These are phyloP conservation scores for Volucella bombylans DNA, from an alignment of 2,888 invertebrate genomes.

Conservation along the genomic window DNA sequence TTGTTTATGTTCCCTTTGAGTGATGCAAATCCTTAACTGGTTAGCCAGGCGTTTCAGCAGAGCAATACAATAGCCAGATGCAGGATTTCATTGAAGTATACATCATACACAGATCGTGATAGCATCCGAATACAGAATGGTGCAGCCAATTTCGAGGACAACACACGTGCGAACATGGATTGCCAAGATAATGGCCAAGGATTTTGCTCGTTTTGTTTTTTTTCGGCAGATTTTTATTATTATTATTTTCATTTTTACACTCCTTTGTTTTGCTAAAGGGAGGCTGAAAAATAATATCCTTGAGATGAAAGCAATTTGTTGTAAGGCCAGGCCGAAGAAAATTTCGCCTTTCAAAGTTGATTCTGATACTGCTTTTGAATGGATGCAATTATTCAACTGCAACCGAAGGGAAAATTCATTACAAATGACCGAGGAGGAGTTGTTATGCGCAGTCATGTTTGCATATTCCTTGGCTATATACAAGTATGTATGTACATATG, in stretches of 20 bases:
- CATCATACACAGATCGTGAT: constrained; percentile 1
- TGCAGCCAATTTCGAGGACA: constrained; percentile 55
- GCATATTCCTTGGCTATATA: background rate
- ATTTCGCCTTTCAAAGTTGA: constrained; percentile 39
- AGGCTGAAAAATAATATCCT: constrained; percentile 50
- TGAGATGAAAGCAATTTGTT: constrained; percentile 58
- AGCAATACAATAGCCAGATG: constrained; percentile 56
- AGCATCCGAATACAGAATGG: background rate
- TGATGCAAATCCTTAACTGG: constrained; percentile 67
- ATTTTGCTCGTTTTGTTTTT: constrained; percentile 21
- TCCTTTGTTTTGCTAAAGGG: background rate
- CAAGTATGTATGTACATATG: no score
- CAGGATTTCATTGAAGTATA: constrained; percentile 37
- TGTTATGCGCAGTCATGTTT: background rate
- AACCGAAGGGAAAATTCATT: constrained; percentile 54
- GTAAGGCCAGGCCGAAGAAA: constrained; percentile 50
- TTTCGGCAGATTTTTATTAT: no score
- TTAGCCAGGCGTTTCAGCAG: constrained; percentile 49
- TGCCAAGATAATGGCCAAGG: constrained; percentile 61
- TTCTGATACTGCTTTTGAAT: constrained; percentile 10
- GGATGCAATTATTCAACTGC: constrained; percentile 62
- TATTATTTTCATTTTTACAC: background rate
- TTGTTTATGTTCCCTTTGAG: constrained; percentile 68
- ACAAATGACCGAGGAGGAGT: constrained; percentile 19
- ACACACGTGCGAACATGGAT: constrained; percentile 55